A percentile compares a stretch with the other conserved stretches of the same genome.
Evolutionary conservation across 2,888 invertebrate genomes (phyloP).

Genomic region (Tyria jacobaeae): DNA sequence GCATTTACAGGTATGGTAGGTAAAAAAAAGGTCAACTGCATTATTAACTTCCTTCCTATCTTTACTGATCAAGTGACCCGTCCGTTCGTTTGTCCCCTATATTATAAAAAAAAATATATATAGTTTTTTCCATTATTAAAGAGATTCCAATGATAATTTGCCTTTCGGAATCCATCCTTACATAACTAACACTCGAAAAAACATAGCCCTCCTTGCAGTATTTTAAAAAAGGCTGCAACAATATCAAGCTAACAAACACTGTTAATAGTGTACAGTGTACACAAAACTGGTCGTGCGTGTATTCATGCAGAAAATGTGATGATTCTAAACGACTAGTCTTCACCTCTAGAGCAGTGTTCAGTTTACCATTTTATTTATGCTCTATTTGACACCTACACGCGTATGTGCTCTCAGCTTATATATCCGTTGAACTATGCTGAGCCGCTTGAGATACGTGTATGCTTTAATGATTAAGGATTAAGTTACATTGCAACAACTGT

Average conservation of each 20-base stretch:
- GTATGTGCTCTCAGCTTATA: conserved; percentile 10
- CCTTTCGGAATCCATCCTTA: too few relatives aligned
- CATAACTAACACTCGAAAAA: too few relatives aligned
- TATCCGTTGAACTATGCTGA: neutral
- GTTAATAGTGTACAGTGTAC: conserved; percentile 8
- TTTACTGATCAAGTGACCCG: too few relatives aligned
- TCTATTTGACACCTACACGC: conserved; percentile 18
- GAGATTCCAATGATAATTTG: too few relatives aligned
- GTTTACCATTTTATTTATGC: conserved; percentile 28
- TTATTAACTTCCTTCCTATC: too few relatives aligned
- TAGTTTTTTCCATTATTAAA: too few relatives aligned
- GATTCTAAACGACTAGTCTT: conserved; percentile 43
- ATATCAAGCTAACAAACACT: conserved; percentile 1
- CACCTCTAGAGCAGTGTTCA: conserved; percentile 26
- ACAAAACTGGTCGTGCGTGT: conserved; percentile 20
- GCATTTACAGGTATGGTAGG: too few relatives aligned
- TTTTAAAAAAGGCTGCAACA: neutral
- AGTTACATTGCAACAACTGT: neutral
- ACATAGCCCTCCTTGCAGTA: too few relatives aligned
- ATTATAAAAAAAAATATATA: too few relatives aligned
- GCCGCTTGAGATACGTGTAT: neutral
- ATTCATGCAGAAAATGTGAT: conserved; percentile 34
- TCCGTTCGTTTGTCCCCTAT: too few relatives aligned
- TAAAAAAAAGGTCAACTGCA: too few relatives aligned
- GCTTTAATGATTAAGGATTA: neutral